Conservation (phyloP, 2,113 vertebrate species). For the Bothrops jararaca region DNA sequence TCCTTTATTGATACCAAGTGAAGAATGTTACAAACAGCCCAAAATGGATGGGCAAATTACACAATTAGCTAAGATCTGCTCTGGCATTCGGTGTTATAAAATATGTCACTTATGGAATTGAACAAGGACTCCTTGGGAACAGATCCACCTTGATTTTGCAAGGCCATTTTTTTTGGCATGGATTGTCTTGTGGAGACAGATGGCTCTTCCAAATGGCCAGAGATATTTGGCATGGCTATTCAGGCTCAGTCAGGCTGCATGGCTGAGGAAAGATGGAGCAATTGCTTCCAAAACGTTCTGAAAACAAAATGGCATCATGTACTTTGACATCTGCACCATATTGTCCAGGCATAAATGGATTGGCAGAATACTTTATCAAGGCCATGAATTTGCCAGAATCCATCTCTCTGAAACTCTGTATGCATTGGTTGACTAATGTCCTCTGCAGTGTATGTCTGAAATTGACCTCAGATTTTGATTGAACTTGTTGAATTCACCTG, state of each 20-base stretch:
- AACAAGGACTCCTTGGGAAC: not conserved
- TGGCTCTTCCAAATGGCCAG: not conserved
- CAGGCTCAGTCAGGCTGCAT: not conserved
- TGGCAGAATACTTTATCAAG: not conserved
- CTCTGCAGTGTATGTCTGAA: not conserved
- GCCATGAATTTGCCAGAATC: not conserved
- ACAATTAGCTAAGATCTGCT: not conserved
- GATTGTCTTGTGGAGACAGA: not conserved
- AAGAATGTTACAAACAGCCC: not conserved
- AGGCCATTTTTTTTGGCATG: not conserved
- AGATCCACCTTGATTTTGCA: not conserved
- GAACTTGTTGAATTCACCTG: not conserved
- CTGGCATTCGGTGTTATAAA: not conserved
- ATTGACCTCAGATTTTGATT: not conserved
- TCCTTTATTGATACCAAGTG: not conserved
- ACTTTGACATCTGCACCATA: not conserved
- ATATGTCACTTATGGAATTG: not conserved
- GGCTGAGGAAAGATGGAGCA: not conserved
- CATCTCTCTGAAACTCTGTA: not conserved
- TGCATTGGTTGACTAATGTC: not conserved
- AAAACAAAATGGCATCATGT: not conserved
- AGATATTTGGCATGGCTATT: not conserved
- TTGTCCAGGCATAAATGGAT: not conserved
- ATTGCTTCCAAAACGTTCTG: not conserved
- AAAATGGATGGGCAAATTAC: not conserved